Base-by-base conservation (phyloP, 2,113 vertebrate species). In the Stegastes partitus region DNA sequence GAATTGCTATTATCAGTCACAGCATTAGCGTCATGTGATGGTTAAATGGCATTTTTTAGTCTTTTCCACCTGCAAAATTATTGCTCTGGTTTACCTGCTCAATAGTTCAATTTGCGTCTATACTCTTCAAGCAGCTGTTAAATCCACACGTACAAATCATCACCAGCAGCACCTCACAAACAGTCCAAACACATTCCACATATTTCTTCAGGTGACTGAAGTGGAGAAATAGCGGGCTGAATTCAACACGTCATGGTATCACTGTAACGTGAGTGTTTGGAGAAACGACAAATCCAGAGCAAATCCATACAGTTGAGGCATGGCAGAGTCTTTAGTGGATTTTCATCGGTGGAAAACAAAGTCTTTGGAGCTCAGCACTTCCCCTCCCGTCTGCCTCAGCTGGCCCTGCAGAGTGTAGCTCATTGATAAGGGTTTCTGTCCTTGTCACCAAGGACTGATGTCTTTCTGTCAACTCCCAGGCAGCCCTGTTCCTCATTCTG, bases 361-460 rank as follows among this genome's bases (percentile, higher is more conserved):
- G 77, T 83, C 68, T 70, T 64, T 54, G 62, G 67, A 73, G 64
- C 86, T 75, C 57, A 39, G 45, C 19, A 4, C 73, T 18, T 39
- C 50, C 23, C 57, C 39, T 21, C 47, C 53, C 25, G 8, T 22
- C 62, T 45, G 75, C 53, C 74, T 83, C 37, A 49, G 55, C 76
- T 28, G 71, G 75, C 79, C 81, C 83, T 55, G 76, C 87, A 77
- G 88, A 92, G 61, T 86, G 83, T 67, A 64, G 65, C 74, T 76
- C 86, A 74, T 72, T 89, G 91, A 93, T 92, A 91, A 91, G 81
- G 82, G 75, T 63, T 80, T 91, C 82, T 88, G 90, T 93, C 90
- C 87, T 93, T 92, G 91, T 93, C 90, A 91, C 66, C 61, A 53
- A 90, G 87, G 83, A 92, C 89, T 84, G 92, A 93, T 93, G 90